Conservation (phyloP, 2,797 vertebrate genomes). For the Microctenopoma lineatum region DNA sequence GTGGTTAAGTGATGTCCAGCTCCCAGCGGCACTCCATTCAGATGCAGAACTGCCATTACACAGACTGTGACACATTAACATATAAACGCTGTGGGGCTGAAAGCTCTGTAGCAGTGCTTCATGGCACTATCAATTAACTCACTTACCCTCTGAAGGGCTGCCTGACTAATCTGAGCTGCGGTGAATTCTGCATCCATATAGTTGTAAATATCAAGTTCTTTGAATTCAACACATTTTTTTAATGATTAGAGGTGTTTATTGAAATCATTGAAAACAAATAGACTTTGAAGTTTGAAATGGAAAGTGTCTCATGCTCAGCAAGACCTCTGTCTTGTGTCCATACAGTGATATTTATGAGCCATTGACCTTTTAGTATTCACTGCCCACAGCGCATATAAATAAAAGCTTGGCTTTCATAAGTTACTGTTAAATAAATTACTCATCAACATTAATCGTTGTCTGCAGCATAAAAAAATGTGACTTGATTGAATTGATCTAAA, state of each 20-base stretch:
- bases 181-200: constrained; percentile 14
- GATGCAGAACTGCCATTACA: constrained; percentile 36
- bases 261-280: constrained; percentile 46
- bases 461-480: constrained; percentile 52
- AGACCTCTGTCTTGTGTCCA: constrained; percentile 63
- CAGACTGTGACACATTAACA: constrained; percentile 40
- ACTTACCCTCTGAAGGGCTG: constrained; percentile 31
- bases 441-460: constrained; percentile 62
- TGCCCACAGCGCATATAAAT: constrained; percentile 60
- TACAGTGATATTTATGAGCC: constrained; percentile 67
- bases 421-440: constrained; percentile 70
- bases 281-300: constrained; percentile 40
- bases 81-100: constrained; percentile 29
- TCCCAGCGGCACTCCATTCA: constrained; percentile 41
- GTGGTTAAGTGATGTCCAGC: constrained; percentile 57
- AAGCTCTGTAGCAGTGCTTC: constrained; percentile 35
- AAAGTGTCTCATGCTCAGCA: constrained; percentile 52
- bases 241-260: constrained; percentile 36
- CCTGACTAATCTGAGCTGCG: constrained; percentile 11
- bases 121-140: constrained; percentile 44
- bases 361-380: constrained; percentile 65
- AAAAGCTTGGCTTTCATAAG: constrained; percentile 69
- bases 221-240: constrained; percentile 15
- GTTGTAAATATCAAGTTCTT: constrained; percentile 25
- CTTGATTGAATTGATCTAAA: constrained; percentile 71